A percentile compares a stretch with the other conserved stretches of the same genome.
These are phyloP conservation scores for Acrocephalus scirpaceus DNA, from an alignment of 2,797 vertebrate genomes.

Conservation along the genomic window DNA sequence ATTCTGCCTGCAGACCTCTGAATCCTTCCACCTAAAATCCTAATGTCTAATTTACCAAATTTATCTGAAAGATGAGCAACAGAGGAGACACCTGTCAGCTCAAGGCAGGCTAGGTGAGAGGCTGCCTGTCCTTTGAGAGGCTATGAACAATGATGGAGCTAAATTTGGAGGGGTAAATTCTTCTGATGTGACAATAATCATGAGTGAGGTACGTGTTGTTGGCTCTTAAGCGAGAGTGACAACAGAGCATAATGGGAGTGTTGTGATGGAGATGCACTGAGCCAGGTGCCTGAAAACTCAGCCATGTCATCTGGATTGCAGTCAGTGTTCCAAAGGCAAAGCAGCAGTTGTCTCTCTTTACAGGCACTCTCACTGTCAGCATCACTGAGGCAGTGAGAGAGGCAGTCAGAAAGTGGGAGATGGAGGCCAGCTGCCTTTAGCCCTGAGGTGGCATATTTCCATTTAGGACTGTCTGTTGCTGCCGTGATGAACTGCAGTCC, in stretches of 20 bases:
- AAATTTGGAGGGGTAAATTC: not conserved
- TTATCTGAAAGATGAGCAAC: not conserved
- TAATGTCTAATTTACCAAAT: not conserved
- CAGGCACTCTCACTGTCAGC: not conserved
- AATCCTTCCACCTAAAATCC: not conserved
- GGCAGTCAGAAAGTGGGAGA: not conserved
- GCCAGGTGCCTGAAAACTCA: not conserved
- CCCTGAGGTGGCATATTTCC: not conserved
- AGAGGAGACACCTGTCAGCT: not conserved
- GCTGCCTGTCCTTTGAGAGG: not conserved
- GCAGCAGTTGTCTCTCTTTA: not conserved
- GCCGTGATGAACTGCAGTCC: not conserved
- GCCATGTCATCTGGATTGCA: not conserved
- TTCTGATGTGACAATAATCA: conserved; percentile 1
- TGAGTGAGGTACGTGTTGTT: not conserved
- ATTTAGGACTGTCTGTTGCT: not conserved
- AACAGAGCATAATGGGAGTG: not conserved
- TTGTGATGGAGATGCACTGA: not conserved
- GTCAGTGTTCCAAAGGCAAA: not conserved
- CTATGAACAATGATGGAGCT: not conserved
- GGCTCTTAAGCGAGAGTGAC: not conserved
- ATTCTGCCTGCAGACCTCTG: not conserved
- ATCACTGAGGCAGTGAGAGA: not conserved
- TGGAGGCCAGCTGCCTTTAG: not conserved
- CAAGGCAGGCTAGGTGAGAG: not conserved